These are phyloP conservation scores for Rhabdomys dilectus DNA, from an alignment of 2,113 vertebrate species.

Conservation along the genomic window DNA sequence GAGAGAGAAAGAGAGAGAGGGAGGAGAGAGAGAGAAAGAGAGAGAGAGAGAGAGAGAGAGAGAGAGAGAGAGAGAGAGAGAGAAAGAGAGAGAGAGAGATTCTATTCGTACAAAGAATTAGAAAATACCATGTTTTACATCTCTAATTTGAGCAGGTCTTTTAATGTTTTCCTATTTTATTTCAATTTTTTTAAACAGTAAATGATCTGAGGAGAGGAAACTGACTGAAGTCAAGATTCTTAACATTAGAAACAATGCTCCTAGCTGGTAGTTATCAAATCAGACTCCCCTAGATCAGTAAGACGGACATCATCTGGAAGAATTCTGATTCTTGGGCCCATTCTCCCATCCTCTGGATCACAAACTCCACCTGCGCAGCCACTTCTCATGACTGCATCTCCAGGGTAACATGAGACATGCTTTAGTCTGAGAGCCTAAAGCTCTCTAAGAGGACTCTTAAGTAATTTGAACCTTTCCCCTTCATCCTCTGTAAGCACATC, in stretches of 20 bases:
- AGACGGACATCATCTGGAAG: not conserved
- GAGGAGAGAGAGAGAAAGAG: not conserved
- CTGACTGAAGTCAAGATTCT: not conserved
- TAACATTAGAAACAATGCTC: not conserved
- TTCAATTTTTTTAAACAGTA: not conserved
- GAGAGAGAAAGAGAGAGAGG: not conserved
- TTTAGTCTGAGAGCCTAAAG: not conserved
- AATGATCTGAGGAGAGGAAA: not conserved
- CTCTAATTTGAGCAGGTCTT: not conserved
- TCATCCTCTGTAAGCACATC: not conserved
- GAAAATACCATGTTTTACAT: not conserved
- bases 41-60: too few relatives aligned
- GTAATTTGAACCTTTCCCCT: accelerated
- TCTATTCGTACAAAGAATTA: not conserved
- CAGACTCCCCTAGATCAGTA: not conserved
- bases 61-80: not conserved
- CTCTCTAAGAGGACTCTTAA: not conserved
- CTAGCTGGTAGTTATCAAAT: not conserved
- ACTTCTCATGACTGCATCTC: not conserved
- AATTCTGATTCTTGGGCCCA: not conserved
- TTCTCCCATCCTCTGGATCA: not conserved
- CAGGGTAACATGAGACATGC: not conserved
- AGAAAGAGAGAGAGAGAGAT: not conserved
- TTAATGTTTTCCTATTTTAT: not conserved
- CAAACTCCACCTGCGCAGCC: too few relatives aligned